Conservation (phyloP, 2,888 invertebrate species). For the Drosophila pullipes region DNA sequence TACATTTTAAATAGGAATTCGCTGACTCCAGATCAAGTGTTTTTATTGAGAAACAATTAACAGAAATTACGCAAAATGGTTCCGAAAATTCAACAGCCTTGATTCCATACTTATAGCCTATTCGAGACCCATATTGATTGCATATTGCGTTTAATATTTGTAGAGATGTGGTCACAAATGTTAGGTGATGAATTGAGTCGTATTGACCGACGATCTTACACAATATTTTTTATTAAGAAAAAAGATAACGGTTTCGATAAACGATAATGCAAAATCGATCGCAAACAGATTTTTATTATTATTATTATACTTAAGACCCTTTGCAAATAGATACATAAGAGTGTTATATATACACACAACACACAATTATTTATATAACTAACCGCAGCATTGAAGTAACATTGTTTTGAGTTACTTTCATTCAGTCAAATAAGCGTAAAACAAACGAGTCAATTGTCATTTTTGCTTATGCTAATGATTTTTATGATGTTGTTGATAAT, state of each 20-base stretch:
- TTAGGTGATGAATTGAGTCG: neutral
- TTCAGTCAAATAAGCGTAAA: constrained; percentile 29
- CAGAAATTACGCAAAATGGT: neutral
- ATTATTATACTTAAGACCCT: neutral
- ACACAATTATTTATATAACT: neutral
- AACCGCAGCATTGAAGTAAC: constrained; percentile 6
- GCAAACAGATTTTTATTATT: neutral
- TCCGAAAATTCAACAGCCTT: neutral
- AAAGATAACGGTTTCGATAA: no score
- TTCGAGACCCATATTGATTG: no score
- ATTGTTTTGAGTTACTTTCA: constrained; percentile 46
- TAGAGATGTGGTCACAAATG: neutral
- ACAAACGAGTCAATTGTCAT: constrained; percentile 61
- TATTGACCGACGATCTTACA: neutral
- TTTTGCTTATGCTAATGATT: constrained; percentile 20
- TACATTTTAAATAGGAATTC: neutral
- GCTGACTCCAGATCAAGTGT: no score
- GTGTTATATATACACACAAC: neutral
- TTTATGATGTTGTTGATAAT: constrained; percentile 32
- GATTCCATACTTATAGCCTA: neutral
- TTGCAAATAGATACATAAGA: neutral
- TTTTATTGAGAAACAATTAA: neutral
- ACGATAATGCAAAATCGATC: neutral
- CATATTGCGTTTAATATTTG: neutral
- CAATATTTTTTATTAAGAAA: no score